Evolutionary conservation across 2,113 vertebrate species (phyloP), one percentile per base, ranked within the genome.

Genomic region (Albula glossodonta): DNA sequence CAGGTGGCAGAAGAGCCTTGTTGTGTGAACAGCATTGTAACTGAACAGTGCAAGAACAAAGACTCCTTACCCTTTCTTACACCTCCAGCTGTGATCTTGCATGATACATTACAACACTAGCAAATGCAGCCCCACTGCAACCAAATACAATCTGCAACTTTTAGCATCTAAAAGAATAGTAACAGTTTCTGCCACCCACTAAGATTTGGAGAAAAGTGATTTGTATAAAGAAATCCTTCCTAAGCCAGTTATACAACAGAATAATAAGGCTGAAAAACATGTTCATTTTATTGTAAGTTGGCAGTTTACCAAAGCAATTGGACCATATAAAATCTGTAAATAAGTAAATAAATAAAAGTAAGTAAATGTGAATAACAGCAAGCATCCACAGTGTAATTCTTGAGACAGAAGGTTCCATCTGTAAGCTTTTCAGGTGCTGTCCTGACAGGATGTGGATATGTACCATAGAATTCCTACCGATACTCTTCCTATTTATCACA

Each of bases 81-180:
- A 17, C 52, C 10, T 8, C 84, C 74, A 31, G 5, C 74, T 48
- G 83, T 50, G 52, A 56, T 57, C 41, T 6, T 3, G 22, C n/a
- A n/a, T 85, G 70, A 78, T 79, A 80, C 77, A 85, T 57, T 70
- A 79, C 51, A 31, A 22, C 25, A 8, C 53, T 52, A 48, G 22
- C 15, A 25, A 11, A 79, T 70, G 50, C 6, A 13, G 84, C 78
- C 31, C 19, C 22, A 52, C 48, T 57, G 57, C 51, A 22, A 79
- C 77, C 4, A 9, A 85, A 79, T 85, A 41, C 52, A 60, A 85
- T 51, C 41, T 85, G 8, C 19, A 22, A 60, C 52, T 78, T 85
- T 80, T 51, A 25, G 41, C 19, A 2, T 15, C 4, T 83, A 41
- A 41, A 4, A 52, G 53, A 56, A 12, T 56, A 12, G 7, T 56